phyloP scores from a whole-genome alignment of 2,113 vertebrate species.

The Anolis sagrei region DNA sequence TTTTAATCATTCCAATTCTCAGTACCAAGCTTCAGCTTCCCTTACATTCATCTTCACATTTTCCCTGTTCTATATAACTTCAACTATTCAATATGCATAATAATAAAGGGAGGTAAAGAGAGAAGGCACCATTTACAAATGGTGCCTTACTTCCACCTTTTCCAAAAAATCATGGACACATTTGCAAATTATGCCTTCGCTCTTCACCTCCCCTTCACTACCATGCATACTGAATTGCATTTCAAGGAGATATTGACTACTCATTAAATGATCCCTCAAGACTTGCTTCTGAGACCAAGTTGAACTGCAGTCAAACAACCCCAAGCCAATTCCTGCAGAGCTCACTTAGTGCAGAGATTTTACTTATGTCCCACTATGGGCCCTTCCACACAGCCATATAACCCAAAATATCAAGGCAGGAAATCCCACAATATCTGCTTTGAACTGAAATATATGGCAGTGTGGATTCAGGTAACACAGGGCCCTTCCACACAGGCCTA shows the following conservation, averaged over 20 bases:
- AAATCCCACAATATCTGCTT: too few relatives aligned
- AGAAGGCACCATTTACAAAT: not conserved
- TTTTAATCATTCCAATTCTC: not conserved
- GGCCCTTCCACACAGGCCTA: too few relatives aligned
- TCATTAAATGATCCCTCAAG: too few relatives aligned
- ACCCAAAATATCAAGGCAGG: too few relatives aligned
- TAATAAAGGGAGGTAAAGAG: not conserved
- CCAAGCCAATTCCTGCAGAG: not conserved
- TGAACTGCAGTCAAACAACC: not conserved
- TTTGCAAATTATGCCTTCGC: too few relatives aligned
- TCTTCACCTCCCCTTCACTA: too few relatives aligned
- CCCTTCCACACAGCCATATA: too few relatives aligned
- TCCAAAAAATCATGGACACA: not conserved
- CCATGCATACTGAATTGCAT: too few relatives aligned
- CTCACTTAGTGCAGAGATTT: not conserved
- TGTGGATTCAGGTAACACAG: too few relatives aligned
- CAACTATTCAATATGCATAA: not conserved
- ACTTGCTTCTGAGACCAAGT: not conserved
- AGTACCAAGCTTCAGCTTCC: not conserved
- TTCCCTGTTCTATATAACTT: not conserved
- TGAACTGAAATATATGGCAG: too few relatives aligned
- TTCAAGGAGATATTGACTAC: too few relatives aligned
- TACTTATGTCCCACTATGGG: not conserved
- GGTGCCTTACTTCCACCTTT: not conserved
- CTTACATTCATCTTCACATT: not conserved